Evolutionary conservation across 64 coral and sea anemone genomes (phyloP).

Genomic region (Exaiptasia diaphana): DNA sequence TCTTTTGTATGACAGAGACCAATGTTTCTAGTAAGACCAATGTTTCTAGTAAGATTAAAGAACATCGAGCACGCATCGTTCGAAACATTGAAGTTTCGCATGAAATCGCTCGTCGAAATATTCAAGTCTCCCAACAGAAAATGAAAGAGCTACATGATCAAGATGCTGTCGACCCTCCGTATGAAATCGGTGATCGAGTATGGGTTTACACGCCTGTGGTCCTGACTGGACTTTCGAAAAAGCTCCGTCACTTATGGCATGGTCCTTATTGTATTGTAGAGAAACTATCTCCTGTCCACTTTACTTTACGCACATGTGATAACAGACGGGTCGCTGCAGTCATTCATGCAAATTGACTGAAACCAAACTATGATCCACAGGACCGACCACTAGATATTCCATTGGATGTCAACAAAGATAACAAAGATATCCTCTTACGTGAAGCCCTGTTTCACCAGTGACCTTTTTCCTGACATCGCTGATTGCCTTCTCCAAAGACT

Average conservation of each 20-base stretch:
- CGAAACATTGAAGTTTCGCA: not conserved
- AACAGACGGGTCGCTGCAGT: not conserved
- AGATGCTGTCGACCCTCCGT: not conserved
- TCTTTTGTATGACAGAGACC: slow-evolving; percentile 8
- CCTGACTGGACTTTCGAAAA: slow-evolving; percentile 16
- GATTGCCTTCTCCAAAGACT: no score
- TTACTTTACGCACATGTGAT: not conserved
- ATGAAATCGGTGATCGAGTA: not conserved
- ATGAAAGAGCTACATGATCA: slow-evolving; percentile 30
- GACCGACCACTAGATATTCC: slow-evolving; percentile 8
- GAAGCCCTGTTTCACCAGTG: no score
- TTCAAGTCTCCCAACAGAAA: not conserved
- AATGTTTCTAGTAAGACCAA: not conserved
- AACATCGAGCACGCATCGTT: not conserved
- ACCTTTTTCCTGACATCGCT: no score
- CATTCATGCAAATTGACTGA: slow-evolving; percentile 43
- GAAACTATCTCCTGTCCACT: slow-evolving; percentile 26
- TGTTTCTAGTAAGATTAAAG: not conserved
- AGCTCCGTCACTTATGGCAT: no score
- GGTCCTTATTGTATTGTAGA: slow-evolving; percentile 44
- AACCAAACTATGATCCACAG: slow-evolving; percentile 6
- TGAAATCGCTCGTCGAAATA: slow-evolving; percentile 1
- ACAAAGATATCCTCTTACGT: no score
- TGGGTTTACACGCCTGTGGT: slow-evolving; percentile 42
- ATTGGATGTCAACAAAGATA: not conserved